phyloP scores from a whole-genome alignment of 30 jellyfish, hydroid and myxozoan species.

The Cassiopea xamachana region DNA sequence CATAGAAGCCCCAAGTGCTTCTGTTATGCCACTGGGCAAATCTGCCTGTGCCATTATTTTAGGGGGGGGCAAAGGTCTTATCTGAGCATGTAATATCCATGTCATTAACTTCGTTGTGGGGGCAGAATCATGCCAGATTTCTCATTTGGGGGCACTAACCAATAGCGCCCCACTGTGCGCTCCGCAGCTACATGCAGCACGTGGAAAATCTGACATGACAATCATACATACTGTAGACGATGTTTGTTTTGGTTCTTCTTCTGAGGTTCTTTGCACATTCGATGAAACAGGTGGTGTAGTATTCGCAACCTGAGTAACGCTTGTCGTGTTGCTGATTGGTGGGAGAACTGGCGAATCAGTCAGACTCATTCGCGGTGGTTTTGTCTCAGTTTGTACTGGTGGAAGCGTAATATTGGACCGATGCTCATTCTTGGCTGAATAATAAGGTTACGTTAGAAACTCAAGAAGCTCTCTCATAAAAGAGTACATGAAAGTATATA shows the following conservation, averaged over 20 bases:
- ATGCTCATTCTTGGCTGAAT: background rate
- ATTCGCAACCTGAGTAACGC: background rate
- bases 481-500: no score
- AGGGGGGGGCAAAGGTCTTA: no score
- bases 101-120: no score
- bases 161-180: no score
- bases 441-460: background rate
- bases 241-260: background rate
- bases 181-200: no score
- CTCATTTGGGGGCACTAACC: no score
- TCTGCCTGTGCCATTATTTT: no score
- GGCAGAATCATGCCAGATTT: no score
- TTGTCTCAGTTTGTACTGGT: slow-evolving; percentile 34
- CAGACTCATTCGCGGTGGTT: slow-evolving; percentile 1
- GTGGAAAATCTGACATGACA: no score
- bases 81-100: no score
- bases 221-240: slow-evolving; percentile 27
- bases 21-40: no score
- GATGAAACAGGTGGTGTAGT: slow-evolving; percentile 20
- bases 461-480: background rate
- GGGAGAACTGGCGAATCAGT: slow-evolving; percentile 67
- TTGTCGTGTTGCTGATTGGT: slow-evolving; percentile 28
- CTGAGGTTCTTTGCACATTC: slow-evolving; percentile 21
- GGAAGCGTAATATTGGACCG: background rate
- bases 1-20: no score